These are phyloP conservation scores for Larimichthys polyactis DNA, from an alignment of 2,113 vertebrate genomes.

Conservation along the genomic window DNA sequence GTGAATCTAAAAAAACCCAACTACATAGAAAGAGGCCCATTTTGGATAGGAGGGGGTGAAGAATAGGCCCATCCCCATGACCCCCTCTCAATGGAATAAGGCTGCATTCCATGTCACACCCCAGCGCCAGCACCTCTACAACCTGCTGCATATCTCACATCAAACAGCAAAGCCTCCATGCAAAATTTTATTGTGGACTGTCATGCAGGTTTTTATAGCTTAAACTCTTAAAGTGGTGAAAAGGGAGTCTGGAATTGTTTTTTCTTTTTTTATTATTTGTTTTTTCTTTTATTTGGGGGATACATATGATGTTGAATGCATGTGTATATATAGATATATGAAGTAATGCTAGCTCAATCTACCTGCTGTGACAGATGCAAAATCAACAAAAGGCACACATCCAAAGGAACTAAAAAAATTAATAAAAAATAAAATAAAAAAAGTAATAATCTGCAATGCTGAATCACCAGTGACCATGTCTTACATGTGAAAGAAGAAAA, in stretches of 20 bases:
- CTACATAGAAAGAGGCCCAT: slow-evolving; percentile 73
- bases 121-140: slow-evolving; percentile 83
- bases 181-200: slow-evolving; percentile 86
- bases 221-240: slow-evolving; percentile 87
- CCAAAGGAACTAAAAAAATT: slow-evolving; percentile 87
- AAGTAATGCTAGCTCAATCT: slow-evolving; percentile 94
- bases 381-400: slow-evolving; percentile 92
- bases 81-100: slow-evolving; percentile 84
- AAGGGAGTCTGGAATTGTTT: slow-evolving; percentile 91
- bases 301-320: slow-evolving; percentile 94
- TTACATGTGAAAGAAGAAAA: slow-evolving; percentile 82
- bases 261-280: slow-evolving; percentile 63
- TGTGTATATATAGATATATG: slow-evolving; percentile 89
- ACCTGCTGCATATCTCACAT: slow-evolving; percentile 90
- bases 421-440: slow-evolving; percentile 52
- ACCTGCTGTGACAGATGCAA: slow-evolving; percentile 95
- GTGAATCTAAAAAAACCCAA: slow-evolving; percentile 81
- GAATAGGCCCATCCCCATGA: slow-evolving; percentile 80
- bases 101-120: slow-evolving; percentile 73
- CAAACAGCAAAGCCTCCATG: slow-evolving; percentile 80
- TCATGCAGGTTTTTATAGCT: slow-evolving; percentile 97
- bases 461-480: slow-evolving; percentile 90
- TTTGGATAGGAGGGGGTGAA: slow-evolving; percentile 54
- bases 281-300: slow-evolving; percentile 84
- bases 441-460: slow-evolving; percentile 87